A percentile compares a stretch with the other conserved stretches of the same genome.
Conservation (phyloP, 2,113 vertebrate genomes). For the Myotis yumanensis region DNA sequence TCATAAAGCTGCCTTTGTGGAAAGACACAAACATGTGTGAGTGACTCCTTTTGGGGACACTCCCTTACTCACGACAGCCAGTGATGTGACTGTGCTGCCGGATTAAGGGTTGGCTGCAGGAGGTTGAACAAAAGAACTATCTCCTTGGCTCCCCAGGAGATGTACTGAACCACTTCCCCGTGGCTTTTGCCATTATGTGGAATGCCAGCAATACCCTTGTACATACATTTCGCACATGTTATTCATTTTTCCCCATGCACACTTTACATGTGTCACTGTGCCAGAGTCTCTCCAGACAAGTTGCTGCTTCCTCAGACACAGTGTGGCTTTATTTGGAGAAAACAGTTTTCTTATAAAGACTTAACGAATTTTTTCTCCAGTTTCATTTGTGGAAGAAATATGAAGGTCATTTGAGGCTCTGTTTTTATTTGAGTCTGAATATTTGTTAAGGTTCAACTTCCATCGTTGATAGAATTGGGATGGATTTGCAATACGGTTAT, state of each 20-base stretch:
- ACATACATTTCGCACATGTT: not conserved
- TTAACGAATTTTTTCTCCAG: not conserved
- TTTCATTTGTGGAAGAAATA: conserved; percentile 12
- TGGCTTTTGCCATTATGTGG: not conserved
- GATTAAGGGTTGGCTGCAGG: not conserved
- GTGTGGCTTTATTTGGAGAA: not conserved
- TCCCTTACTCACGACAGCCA: not conserved
- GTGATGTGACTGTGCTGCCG: not conserved
- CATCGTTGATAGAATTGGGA: not conserved
- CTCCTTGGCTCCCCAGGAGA: not conserved
- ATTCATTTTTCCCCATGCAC: not conserved
- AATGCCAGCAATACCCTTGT: not conserved
- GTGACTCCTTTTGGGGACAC: not conserved
- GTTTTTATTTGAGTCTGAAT: conserved; percentile 5
- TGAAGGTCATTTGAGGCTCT: not conserved
- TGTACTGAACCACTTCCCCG: not conserved
- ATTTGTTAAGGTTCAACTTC: not conserved
- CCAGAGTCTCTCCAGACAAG: not conserved
- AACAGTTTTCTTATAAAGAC: not conserved
- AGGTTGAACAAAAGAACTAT: not conserved
- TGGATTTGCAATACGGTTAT: not conserved
- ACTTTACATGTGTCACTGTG: not conserved
- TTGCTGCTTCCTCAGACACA: not conserved
- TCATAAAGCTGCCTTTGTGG: not conserved
- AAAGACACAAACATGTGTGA: not conserved